A percentile compares a stretch with the other conserved stretches of the same genome.
phyloP scores from a whole-genome alignment of 2,888 invertebrate genomes.

The Eupithecia exiguata region DNA sequence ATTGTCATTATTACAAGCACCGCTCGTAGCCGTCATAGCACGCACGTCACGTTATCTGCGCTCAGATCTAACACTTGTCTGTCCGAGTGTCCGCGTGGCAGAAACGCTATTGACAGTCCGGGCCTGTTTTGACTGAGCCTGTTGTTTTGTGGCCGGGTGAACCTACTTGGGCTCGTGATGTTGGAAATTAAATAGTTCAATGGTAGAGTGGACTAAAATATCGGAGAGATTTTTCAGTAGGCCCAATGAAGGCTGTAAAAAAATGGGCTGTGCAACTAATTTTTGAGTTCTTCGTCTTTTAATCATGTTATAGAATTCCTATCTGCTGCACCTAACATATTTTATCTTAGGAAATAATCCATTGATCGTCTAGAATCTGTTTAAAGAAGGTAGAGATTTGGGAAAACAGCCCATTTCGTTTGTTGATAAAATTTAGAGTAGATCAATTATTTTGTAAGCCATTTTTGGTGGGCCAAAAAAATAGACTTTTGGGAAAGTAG shows the following conservation, averaged over 20 bases:
- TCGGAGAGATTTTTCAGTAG: background rate
- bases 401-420: too few relatives aligned
- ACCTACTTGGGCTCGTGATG: background rate
- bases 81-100: conserved; percentile 44
- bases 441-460: too few relatives aligned
- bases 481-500: too few relatives aligned
- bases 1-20: conserved; percentile 43
- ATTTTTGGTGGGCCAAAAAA: too few relatives aligned
- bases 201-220: background rate
- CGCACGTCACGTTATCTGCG: conserved; percentile 43
- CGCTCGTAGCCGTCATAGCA: conserved; percentile 38
- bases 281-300: background rate
- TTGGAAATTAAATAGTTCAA: background rate
- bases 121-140: conserved; percentile 36
- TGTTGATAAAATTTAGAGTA: too few relatives aligned
- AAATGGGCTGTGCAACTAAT: background rate
- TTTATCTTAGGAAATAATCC: too few relatives aligned
- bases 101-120: conserved; percentile 41
- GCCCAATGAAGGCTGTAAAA: background rate
- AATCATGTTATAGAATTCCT: background rate
- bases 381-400: too few relatives aligned
- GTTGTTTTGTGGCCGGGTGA: conserved; percentile 37
- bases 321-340: too few relatives aligned
- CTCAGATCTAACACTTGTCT: conserved; percentile 48
- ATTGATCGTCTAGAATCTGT: too few relatives aligned